Conservation (phyloP, 2,797 vertebrate genomes). For the Phataginus tetradactyla region DNA sequence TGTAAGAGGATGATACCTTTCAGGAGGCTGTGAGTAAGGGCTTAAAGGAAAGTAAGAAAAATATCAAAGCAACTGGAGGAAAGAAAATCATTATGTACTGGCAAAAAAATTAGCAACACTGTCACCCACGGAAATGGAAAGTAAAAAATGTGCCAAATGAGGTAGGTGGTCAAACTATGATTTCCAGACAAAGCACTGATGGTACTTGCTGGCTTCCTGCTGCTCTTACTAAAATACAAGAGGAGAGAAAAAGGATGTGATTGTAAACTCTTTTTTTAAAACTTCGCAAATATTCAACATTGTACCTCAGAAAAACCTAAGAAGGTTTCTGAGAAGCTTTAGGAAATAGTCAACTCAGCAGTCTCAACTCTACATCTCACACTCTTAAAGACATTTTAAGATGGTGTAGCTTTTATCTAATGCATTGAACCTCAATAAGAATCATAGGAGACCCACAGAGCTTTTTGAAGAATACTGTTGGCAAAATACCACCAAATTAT, state of each 20-base stretch:
- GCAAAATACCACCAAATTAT: background rate
- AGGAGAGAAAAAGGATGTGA: background rate
- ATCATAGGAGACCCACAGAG: background rate
- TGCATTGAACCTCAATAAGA: background rate
- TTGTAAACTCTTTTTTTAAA: background rate
- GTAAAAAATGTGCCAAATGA: background rate
- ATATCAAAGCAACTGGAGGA: background rate
- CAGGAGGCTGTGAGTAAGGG: background rate
- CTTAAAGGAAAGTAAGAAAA: background rate
- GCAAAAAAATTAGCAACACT: background rate
- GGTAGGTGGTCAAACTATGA: background rate
- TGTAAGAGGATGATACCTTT: background rate
- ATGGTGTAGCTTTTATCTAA: background rate
- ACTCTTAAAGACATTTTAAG: background rate
- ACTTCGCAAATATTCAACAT: background rate
- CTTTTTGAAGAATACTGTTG: background rate
- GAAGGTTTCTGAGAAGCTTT: background rate
- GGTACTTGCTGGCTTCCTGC: background rate
- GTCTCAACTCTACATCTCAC: background rate
- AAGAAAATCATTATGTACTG: background rate
- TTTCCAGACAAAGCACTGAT: background rate
- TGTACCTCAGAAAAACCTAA: background rate
- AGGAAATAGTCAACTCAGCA: background rate
- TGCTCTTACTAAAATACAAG: background rate
- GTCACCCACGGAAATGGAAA: background rate